These are phyloP conservation scores for Scotopteryx bipunctaria DNA, from an alignment of 2,888 invertebrate species.

Conservation along the genomic window DNA sequence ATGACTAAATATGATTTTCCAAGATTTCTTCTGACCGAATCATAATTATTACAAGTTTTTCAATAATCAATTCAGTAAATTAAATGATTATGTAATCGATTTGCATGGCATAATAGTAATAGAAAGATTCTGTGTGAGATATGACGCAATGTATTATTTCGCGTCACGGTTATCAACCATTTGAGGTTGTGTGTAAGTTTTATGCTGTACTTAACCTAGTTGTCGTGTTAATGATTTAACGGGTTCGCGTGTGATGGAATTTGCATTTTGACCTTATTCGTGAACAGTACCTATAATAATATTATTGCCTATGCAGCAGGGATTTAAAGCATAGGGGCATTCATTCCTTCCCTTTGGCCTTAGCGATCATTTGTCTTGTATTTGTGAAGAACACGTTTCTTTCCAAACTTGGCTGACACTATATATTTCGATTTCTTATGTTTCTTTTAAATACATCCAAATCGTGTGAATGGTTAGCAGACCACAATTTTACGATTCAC, in stretches of 20 bases:
- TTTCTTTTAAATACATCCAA: too few species aligned
- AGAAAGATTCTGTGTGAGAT: constrained; percentile 25
- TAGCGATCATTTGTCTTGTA: too few species aligned
- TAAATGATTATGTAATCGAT: constrained; percentile 28
- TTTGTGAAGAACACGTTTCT: too few species aligned
- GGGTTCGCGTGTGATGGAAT: background rate
- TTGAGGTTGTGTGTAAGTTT: constrained; percentile 15
- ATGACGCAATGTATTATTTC: constrained; percentile 27
- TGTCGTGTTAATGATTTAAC: constrained; percentile 7
- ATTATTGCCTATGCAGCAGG: too few species aligned
- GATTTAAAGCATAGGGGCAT: too few species aligned
- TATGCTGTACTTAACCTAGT: constrained; percentile 23
- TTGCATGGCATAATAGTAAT: constrained; percentile 22
- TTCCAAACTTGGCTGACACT: too few species aligned
- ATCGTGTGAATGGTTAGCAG: too few species aligned
- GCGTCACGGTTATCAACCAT: constrained; percentile 25
- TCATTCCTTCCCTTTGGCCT: too few species aligned
- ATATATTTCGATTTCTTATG: too few species aligned
- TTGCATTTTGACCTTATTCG: background rate
- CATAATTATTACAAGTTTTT: background rate
- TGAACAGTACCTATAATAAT: too few species aligned
- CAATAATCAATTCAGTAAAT: background rate
- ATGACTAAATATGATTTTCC: too few species aligned
- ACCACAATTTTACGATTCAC: too few species aligned
- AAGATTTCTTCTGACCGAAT: background rate